Conservation (phyloP, 2,888 invertebrate genomes). For the Rhorus exstirpatorius region DNA sequence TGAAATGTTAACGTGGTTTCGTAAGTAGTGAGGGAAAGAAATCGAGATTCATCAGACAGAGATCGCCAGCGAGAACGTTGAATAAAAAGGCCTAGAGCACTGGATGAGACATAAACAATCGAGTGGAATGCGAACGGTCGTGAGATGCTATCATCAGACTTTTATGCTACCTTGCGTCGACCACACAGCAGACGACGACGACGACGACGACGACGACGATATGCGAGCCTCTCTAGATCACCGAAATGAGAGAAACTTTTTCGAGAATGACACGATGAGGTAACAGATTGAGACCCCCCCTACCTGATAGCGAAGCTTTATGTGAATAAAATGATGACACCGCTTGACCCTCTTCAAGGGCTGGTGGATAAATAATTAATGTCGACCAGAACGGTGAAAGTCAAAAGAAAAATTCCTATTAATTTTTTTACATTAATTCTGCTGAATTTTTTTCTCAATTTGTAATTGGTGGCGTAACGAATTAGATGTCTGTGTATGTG, state of each 20-base stretch:
- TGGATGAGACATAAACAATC: constrained; percentile 77
- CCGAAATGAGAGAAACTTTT: constrained; percentile 32
- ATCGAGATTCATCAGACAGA: constrained; percentile 7
- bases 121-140: constrained; percentile 75
- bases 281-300: no score
- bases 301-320: no score
- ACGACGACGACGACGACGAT: constrained; percentile 8
- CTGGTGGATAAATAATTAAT: no score
- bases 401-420: no score
- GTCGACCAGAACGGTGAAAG: no score
- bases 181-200: constrained; percentile 60
- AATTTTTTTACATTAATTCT: no score
- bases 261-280: no score
- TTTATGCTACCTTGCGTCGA: constrained; percentile 80
- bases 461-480: no score
- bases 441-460: no score
- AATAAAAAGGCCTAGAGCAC: constrained; percentile 35
- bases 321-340: no score
- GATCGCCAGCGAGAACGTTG: constrained; percentile 4
- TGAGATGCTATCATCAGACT: constrained; percentile 76
- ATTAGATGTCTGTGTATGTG: no score
- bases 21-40: neutral
- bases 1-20: neutral
- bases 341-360: no score
- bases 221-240: constrained; percentile 5